Evolutionary conservation across 2,888 invertebrate species (phyloP).

Genomic region (Macrosoma leucophasiata): DNA sequence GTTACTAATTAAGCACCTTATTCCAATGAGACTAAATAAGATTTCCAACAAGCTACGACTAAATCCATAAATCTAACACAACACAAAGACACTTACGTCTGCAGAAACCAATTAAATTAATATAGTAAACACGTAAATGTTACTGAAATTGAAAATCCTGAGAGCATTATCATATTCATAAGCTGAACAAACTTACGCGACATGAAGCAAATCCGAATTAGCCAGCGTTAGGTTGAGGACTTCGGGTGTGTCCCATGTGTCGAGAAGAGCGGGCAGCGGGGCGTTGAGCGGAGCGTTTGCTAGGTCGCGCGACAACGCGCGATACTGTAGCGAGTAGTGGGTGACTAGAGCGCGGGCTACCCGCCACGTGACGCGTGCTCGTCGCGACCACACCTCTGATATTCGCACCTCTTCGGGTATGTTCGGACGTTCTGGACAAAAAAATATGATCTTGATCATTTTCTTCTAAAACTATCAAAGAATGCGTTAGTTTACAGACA

Average conservation of each 20-base stretch:
- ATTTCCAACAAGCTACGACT: too few species aligned
- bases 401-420: constrained; percentile 63
- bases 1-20: too few species aligned
- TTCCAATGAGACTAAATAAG: too few species aligned
- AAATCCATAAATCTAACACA: too few species aligned
- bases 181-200: constrained; percentile 52
- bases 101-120: too few species aligned
- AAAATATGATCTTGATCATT: too few species aligned
- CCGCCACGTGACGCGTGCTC: constrained; percentile 63
- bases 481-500: too few species aligned
- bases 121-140: constrained; percentile 11
- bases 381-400: constrained; percentile 66
- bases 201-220: constrained; percentile 61
- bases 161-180: constrained; percentile 37
- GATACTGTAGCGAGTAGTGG: constrained; percentile 62
- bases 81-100: constrained; percentile 11
- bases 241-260: constrained; percentile 59
- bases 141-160: constrained; percentile 29
- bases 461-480: too few species aligned
- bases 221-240: constrained; percentile 61
- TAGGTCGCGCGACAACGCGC: constrained; percentile 50
- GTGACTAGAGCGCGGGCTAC: constrained; percentile 56
- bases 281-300: constrained; percentile 51
- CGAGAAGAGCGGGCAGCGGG: constrained; percentile 52
- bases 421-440: constrained; percentile 52